Conservation (phyloP, 1,140 invertebrate species). For the Trachymyrmex cornetzi region DNA sequence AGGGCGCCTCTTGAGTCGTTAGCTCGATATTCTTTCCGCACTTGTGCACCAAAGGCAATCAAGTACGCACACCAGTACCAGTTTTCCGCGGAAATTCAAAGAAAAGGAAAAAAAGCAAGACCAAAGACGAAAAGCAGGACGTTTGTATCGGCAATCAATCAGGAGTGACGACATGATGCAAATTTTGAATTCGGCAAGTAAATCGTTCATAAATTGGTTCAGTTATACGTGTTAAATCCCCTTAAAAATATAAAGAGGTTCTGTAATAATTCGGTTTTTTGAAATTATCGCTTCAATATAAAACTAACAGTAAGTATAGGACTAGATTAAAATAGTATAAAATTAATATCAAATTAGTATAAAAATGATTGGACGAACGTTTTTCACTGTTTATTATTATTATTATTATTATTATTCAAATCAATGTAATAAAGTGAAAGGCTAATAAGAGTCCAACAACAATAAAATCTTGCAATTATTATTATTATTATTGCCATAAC, state of each 20-base stretch:
- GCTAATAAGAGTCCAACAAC: too few species aligned
- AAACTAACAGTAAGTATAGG: neutral
- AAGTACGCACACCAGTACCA: conserved; percentile 51
- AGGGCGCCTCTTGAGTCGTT: conserved; percentile 18
- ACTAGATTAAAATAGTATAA: neutral
- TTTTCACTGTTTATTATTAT: neutral
- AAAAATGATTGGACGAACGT: neutral
- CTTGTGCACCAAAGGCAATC: conserved; percentile 68
- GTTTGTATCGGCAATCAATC: neutral
- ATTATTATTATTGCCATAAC: neutral
- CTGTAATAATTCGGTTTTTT: neutral
- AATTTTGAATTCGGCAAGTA: conserved; percentile 27
- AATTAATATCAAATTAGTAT: neutral
- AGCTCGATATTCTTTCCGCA: conserved; percentile 75
- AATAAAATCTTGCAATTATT: too few species aligned
- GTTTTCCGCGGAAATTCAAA: neutral
- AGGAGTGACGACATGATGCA: neutral
- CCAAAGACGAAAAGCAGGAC: neutral
- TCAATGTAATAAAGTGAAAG: too few species aligned
- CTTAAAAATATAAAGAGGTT: neutral
- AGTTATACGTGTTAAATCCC: neutral
- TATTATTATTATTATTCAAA: neutral
- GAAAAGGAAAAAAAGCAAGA: neutral
- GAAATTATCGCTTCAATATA: neutral
- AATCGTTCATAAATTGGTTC: neutral